These are phyloP conservation scores for Callocephalon fimbriatum DNA, from an alignment of 2,113 vertebrate species.

Conservation along the genomic window DNA sequence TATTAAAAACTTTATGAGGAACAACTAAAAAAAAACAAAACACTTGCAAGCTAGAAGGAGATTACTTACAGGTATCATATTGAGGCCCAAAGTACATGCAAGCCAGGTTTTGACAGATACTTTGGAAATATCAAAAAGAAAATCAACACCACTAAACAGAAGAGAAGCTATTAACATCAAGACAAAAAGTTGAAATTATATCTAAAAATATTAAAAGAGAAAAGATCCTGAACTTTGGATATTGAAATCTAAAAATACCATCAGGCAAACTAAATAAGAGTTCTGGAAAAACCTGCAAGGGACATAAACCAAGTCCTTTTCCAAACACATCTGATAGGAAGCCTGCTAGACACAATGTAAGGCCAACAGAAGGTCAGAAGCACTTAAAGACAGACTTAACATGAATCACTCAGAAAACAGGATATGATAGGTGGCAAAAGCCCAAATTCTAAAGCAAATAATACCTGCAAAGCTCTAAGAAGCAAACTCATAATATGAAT, in stretches of 20 bases:
- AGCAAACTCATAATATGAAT: not conserved
- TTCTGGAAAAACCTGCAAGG: not conserved
- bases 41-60: not conserved
- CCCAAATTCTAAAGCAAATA: not conserved
- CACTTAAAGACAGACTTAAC: not conserved
- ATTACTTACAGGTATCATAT: not conserved
- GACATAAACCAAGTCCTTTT: not conserved
- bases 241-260: not conserved
- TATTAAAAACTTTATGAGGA: not conserved
- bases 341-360: not conserved
- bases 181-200: not conserved
- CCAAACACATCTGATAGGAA: not conserved
- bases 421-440: not conserved
- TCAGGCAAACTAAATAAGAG: not conserved
- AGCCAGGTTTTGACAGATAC: not conserved
- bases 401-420: not conserved
- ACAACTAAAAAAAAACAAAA: not conserved
- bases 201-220: not conserved
- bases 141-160: not conserved
- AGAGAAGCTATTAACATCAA: not conserved
- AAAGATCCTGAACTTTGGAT: not conserved
- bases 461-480: not conserved
- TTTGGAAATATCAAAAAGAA: not conserved
- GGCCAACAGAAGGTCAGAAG: not conserved
- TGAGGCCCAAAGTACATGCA: not conserved